Evolutionary conservation across 2,797 vertebrate genomes (phyloP).

Genomic region (Harpagifer antarcticus): DNA sequence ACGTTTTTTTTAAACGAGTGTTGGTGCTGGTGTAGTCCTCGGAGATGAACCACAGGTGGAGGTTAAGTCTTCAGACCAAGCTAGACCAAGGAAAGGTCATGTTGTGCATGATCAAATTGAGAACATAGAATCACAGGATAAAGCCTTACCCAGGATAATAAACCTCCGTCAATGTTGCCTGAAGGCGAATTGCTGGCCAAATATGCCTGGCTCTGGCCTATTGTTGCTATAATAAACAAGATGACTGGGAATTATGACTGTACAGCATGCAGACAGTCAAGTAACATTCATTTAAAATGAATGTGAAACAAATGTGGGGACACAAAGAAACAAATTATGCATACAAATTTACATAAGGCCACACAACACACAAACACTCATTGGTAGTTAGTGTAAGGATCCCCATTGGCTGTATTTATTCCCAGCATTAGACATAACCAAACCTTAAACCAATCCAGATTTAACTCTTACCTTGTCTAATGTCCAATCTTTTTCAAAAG

Average conservation of each 20-base stretch:
- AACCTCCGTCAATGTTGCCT: conserved; percentile 31
- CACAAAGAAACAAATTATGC: conserved; percentile 15
- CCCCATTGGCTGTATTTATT: neutral
- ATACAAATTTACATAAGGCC: neutral
- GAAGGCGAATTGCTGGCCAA: conserved; percentile 31
- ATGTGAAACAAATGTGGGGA: conserved; percentile 13
- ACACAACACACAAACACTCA: neutral
- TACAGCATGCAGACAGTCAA: conserved; percentile 4
- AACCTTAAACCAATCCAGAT: neutral
- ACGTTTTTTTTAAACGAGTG: conserved; percentile 34
- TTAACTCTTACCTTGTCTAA: neutral
- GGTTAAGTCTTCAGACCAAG: conserved; percentile 26
- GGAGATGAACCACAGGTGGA: conserved; percentile 35
- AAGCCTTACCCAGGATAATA: conserved; percentile 35
- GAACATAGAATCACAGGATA: neutral
- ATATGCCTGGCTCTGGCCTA: conserved; percentile 6
- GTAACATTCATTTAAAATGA: neutral
- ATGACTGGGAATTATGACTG: conserved; percentile 35
- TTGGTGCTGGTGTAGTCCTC: conserved; percentile 3
- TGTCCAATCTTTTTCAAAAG: neutral
- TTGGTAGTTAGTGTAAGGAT: neutral
- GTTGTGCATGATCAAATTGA: conserved; percentile 42
- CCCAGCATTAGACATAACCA: neutral
- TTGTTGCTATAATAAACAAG: conserved; percentile 49
- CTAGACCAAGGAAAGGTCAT: conserved; percentile 42